Evolutionary conservation across 2,797 vertebrate genomes (phyloP), one percentile per base, ranked within the genome.

Genomic region (Coregonus sp.): DNA sequence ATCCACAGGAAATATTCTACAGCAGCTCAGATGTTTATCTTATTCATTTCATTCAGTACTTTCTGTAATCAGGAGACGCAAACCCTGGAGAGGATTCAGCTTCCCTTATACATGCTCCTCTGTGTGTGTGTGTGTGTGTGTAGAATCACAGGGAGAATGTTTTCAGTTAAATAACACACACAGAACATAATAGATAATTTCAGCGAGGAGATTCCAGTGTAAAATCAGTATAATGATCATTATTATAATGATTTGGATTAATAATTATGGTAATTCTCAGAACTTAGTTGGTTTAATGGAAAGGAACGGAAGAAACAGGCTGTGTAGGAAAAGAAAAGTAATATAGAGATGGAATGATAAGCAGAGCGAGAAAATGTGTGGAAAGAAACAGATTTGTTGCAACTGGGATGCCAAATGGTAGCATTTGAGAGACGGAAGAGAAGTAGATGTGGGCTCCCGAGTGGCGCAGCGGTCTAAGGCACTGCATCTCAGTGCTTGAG

Each of bases 61-160:
- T 70, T 12, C 37, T 71, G 70, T 29, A 51, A 52, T 71, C 70
- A 40, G 68, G 37, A 70, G 16, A 51, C 25, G 52, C 70, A 71
- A 52, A 47, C 20, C 20, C 20, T 15, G 16, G 5, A 71, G 70
- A 68, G 12, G 14, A 67, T 16, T 67, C 14, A 71, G 20, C 50
- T 25, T 51, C 20, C 16, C 29, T 56, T 33, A 16, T 25, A 40
- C n/a, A 7, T 50, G 68, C n/a, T 37, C 11, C 15, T 70, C 35
- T 47, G 6, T n/a, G 16, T 68, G 29, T 35, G 31, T 16, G 4
- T 14, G 3, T 69, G 31, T 33, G 29, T 16, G 66, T 35, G 66
- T 70, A 11, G 37, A 35, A 70, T 40, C 16, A 40, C 68, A 70
- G 16, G 33, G 35, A 40, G 3, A 70, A 40, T 40, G 4, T 70